A percentile compares a stretch with the other conserved stretches of the same genome.
Conservation (phyloP, 2,888 invertebrate species). For the Masnerella sp. region DNA sequence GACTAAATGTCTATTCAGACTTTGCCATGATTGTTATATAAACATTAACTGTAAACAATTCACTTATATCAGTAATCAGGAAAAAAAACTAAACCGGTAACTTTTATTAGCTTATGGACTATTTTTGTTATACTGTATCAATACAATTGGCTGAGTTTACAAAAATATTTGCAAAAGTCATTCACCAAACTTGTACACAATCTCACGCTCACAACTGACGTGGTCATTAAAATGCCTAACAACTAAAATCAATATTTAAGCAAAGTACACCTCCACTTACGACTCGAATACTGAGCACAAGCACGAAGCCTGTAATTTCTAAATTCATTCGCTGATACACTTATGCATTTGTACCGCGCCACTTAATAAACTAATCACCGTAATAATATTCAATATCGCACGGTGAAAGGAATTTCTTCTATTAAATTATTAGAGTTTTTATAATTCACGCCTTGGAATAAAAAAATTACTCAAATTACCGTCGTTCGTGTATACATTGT, state of each 20-base stretch:
- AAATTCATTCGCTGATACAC: no score
- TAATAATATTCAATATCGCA: conserved; percentile 22
- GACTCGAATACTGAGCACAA: background rate
- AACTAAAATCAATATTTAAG: conserved; percentile 2
- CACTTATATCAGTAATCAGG: no score
- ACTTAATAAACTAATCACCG: conserved; percentile 23
- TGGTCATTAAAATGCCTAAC: conserved; percentile 7
- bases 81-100: no score
- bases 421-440: conserved; percentile 6
- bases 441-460: no score
- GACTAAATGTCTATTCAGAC: conserved; percentile 22
- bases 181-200: background rate
- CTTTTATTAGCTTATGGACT: background rate
- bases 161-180: background rate
- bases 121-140: no score
- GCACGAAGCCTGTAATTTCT: no score
- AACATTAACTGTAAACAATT: conserved; percentile 15
- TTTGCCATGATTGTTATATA: conserved; percentile 17
- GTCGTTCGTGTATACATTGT: no score
- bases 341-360: conserved; percentile 1
- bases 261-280: background rate
- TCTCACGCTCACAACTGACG: background rate
- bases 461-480: no score
- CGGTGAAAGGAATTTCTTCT: conserved; percentile 31
- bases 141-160: no score